phyloP scores from a whole-genome alignment of 2,888 invertebrate genomes.

The Aporophyla lueneburgensis region DNA sequence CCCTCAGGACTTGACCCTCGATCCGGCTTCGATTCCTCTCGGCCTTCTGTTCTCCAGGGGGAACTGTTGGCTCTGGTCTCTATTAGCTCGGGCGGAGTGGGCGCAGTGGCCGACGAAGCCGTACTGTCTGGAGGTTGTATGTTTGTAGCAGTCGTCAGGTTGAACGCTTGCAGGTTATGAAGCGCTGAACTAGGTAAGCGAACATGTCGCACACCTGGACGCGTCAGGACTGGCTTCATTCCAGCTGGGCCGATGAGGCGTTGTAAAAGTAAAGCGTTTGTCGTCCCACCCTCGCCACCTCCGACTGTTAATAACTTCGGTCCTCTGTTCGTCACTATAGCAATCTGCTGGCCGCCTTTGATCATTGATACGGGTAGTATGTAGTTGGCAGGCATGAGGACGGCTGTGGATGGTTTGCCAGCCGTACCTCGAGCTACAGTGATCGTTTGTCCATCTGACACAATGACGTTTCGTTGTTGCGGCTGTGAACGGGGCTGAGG shows the following conservation, averaged over 20 bases:
- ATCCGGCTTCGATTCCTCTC: conserved; percentile 81
- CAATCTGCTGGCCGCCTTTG: conserved; percentile 93
- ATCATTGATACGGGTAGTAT: conserved; percentile 93
- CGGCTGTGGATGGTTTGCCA: conserved; percentile 92
- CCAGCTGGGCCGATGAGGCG: conserved; percentile 92
- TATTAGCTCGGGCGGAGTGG: conserved; percentile 83
- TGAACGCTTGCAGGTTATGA: conserved; percentile 86
- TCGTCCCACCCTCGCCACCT: conserved; percentile 87
- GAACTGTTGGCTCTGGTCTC: conserved; percentile 83
- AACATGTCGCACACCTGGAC: conserved; percentile 91
- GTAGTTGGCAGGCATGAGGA: conserved; percentile 94
- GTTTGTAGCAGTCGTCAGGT: conserved; percentile 79
- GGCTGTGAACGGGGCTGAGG: conserved; percentile 79
- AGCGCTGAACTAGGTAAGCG: conserved; percentile 86
- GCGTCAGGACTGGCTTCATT: conserved; percentile 88
- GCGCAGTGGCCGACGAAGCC: conserved; percentile 78
- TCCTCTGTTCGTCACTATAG: conserved; percentile 93
- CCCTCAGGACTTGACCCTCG: conserved; percentile 84
- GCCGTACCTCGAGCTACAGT: conserved; percentile 91
- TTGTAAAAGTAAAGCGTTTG: conserved; percentile 92
- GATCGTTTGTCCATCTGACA: conserved; percentile 92
- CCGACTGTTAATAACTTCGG: conserved; percentile 89
- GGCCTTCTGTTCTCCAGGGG: conserved; percentile 80
- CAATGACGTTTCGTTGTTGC: conserved; percentile 91
- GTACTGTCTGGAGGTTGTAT: conserved; percentile 83